phyloP scores from a whole-genome alignment of 2,888 invertebrate genomes.

The Meta bourneti region DNA sequence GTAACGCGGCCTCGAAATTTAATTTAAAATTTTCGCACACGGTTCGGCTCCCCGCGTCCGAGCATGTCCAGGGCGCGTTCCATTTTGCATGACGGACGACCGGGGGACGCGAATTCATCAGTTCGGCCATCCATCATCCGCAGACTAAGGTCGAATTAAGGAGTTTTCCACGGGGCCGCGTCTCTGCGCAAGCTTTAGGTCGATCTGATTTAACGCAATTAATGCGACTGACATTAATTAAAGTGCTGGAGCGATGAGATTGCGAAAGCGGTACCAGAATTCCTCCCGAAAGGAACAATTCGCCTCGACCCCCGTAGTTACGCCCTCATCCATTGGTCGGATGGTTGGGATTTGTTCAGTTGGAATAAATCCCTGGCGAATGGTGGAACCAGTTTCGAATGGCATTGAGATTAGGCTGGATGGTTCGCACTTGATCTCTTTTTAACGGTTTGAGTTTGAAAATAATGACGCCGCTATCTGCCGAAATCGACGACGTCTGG shows the following conservation, averaged over 20 bases:
- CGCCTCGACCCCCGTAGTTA: background rate
- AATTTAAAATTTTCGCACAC: constrained; percentile 58
- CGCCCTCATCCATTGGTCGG: background rate
- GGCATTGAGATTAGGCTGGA: constrained; percentile 20
- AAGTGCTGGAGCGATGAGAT: constrained; percentile 62
- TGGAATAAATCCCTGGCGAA: constrained; percentile 23
- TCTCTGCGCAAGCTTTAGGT: constrained; percentile 30
- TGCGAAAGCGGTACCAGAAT: constrained; percentile 49
- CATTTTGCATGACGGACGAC: constrained; percentile 48
- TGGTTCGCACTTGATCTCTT: constrained; percentile 6
- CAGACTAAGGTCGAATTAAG: constrained; percentile 54
- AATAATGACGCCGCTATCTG: constrained; percentile 13
- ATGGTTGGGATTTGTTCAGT: constrained; percentile 13
- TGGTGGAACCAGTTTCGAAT: constrained; percentile 17
- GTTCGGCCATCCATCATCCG: constrained; percentile 53
- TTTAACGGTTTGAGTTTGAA: constrained; percentile 30
- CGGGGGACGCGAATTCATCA: constrained; percentile 49
- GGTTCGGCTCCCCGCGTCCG: background rate
- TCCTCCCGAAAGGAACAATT: constrained; percentile 26
- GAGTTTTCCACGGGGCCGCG: background rate
- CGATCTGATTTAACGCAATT: constrained; percentile 76
- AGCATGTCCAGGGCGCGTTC: constrained; percentile 5
- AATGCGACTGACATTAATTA: constrained; percentile 72
- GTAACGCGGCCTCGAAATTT: constrained; percentile 40
- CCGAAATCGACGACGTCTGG: background rate